Evolutionary conservation across 1,140 invertebrate species (phyloP), one percentile per base, ranked within the genome.

Genomic region (Nymphalis io): DNA sequence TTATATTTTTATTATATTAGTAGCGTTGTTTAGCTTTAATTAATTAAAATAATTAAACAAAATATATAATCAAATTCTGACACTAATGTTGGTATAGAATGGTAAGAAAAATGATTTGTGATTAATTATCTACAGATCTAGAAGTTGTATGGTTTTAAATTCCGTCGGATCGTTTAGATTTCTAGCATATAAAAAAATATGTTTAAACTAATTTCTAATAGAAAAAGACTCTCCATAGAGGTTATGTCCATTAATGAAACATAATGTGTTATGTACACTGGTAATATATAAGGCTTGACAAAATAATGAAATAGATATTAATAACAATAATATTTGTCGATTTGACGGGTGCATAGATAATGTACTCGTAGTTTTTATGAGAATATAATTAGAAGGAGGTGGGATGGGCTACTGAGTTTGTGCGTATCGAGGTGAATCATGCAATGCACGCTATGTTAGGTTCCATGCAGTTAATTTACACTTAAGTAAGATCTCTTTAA

Each of bases 401-500:
- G 88, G 85, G 86, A 81, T 82, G 84, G 83, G 82, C 81, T 84
- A 80, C 78, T 65, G 79, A 78, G 21, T 55, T 13, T 70, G 79
- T 85, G 85, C 79, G 68, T 72, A 73, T 51, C 46, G 12, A 51
- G 46, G 46, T 82, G 80, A 82, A 55, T 76, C 87, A 89, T 89
- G 87, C 87, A 88, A 80, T 80, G 68, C 72, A 75, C 73, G 59
- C 84, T 83, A 88, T 72, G 67, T 88, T 82, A 84, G 70, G 23
- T 78, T 55, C 21, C 83, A 89, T 88, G 84, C 87, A 81, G 70
- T 79, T 81, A 82, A 72, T 68, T 74, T 72, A 71, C 72, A 80
- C 72, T 84, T 79, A 79, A 82, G 84, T 84, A 87, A 88, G 84
- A 84, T 90, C 86, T 87, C 81, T 77, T 53, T 10, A 21, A 55